Base-by-base conservation (phyloP, 2,888 invertebrate species). In the Prenolepis imparis region DNA sequence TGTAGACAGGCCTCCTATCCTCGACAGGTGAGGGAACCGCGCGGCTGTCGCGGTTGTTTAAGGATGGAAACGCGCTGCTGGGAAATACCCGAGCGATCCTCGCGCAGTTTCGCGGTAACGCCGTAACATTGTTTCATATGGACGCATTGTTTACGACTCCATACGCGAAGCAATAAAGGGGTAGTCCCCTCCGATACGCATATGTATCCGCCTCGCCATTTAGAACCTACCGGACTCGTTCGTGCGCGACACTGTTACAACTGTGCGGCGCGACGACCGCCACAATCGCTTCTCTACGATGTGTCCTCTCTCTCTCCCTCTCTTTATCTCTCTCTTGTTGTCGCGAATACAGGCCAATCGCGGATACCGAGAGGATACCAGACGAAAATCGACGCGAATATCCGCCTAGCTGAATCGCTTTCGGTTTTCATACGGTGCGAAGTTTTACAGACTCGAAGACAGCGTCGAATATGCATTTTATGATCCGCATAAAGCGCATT, bases 81-180 rank as follows among this genome's bases (percentile, higher is more conserved):
- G 59, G 73, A 82, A 77, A 73, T 64, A 55, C 57, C 72, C 78
- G 70, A 48, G 84, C 81, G 81, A 88, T 83, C 77, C 83, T 78
- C 70, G 77, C 85, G 75, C 70, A 85, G 87, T 83, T 81, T 77
- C 82, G 78, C 52, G 72, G 85, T 67, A 75, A 83, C 74, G 84
- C 57, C 82, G 86, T 86, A 85, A 88, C 87, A 89, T 84, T 88
- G 89, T 90, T 88, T 88, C 88, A 68, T 84, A 89, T 66, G 67
- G 84, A 57, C 77, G 73, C 86, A 90, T 90, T 90, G 90, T 91
- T 90, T 89, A 91, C 88, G 86, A 84, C 84, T 86, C 84, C 83
- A 73, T 77, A 70, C 72, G 84, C 77, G 67, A 82, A 82, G 84
- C 80, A 83, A 88, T 88, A 86, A 89, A 89, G 81, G 84, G 85